Evolutionary conservation across 1,140 invertebrate species (phyloP), one percentile per base, ranked within the genome.

Genomic region (Penaeus indicus): DNA sequence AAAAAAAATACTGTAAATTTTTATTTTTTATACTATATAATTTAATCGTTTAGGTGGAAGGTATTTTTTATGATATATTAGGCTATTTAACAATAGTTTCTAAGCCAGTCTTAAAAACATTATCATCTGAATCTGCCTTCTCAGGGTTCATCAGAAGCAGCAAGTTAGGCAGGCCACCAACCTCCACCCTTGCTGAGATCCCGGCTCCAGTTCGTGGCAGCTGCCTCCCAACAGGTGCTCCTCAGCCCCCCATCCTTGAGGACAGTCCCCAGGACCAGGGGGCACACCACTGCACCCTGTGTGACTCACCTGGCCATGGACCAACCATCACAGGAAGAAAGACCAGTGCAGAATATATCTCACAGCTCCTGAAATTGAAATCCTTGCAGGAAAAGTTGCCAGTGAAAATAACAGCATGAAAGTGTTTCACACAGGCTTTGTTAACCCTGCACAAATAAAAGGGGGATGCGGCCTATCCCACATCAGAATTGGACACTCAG

Each of bases 181-280:
- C 84, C 84, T 4, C 84, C 84, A 38, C 85, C 84, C 3, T 62
- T 86, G n/a, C 77, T 86, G 60, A 86, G 85, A 86, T 86, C 18
- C 85, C 85, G 27, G 85, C 80, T 8, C 62, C 85, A 25, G 62
- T 80, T 47, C 75, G 62, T 80, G 85, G 18, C n/a, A 80, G 85
- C 78, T 38, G 61, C 62, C 18, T 54, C 4, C 60, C 32, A 54
- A n/a, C 60, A 10, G 63, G 22, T 25, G 47, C 47, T 22, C 47
- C 67, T 19, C 18, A 54, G 18, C 13, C 60, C 19, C 1, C 67
- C 25, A 8, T 75, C 7, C 32, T 64, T 32, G 85, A 86, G 63
- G 32, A 47, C 19, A 80, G 61, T 54, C 77, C 85, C n/a, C 85
- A 69, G 22, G 77, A 80, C 85, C 85, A 64, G 85, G 54, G 63